phyloP scores from a whole-genome alignment of 2,113 vertebrate genomes.

The Delphinapterus leucas region DNA sequence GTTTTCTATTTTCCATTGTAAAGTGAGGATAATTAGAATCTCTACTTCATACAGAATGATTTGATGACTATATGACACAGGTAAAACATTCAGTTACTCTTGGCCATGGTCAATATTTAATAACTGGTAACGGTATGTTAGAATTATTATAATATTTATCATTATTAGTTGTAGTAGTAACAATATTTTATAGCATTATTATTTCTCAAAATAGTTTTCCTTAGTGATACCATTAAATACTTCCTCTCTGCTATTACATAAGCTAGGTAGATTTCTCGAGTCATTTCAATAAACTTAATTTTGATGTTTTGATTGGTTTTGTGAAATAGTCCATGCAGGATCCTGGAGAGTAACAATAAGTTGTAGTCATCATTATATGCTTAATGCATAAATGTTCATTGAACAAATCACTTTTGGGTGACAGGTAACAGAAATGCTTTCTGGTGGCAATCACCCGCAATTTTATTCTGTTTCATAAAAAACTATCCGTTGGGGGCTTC shows the following conservation, averaged over 20 bases:
- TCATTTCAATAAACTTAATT: neutral
- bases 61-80: neutral
- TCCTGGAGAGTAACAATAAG: neutral
- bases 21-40: neutral
- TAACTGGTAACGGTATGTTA: neutral
- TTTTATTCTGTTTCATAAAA: conserved; percentile 14
- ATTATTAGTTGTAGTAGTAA: neutral
- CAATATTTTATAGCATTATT: neutral
- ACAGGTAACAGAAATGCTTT: neutral
- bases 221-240: neutral
- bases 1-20: neutral
- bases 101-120: neutral
- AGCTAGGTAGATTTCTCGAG: neutral
- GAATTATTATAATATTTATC: neutral
- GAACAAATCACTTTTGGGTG: neutral
- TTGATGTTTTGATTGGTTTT: neutral
- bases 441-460: neutral
- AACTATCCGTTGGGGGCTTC: neutral
- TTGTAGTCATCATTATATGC: neutral
- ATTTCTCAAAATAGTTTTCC: conserved; percentile 17
- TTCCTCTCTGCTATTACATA: neutral
- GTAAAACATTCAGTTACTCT: neutral
- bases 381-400: neutral
- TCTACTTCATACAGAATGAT: neutral
- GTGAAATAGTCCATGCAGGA: neutral